Evolutionary conservation across 2,888 invertebrate species (phyloP), one percentile per base, ranked within the genome.

Genomic region (Philopedon plagiatum): DNA sequence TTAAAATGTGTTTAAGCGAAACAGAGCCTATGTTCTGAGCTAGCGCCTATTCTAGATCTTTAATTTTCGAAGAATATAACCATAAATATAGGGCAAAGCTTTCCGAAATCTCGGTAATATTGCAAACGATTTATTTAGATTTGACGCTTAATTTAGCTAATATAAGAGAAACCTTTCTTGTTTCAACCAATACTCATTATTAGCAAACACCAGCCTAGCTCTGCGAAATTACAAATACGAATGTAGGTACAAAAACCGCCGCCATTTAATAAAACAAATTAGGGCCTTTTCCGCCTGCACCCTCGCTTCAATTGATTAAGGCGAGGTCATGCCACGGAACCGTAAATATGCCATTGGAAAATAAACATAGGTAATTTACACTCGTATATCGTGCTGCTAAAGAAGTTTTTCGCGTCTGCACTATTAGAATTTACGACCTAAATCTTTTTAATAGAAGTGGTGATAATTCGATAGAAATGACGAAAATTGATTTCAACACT

Each of bases 311-410:
- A 71, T 66, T 71, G 71, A 71, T 71, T 71, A 71, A 61, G 62
- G 65, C 51, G 61, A 66, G 66, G 71, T 67, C 67, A 72, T 64
- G 73, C 68, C 69, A 69, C 57, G 39, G 32, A 37, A 57, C 63
- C 60, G 68, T 65, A 68, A 73, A 73, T 73, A 73, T 69, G 73
- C 64, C 73, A 69, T 69, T 64, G 69, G 68, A 68, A 60, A 73
- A 64, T 73, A 73, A 72, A 72, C 66, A 72, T 67, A 32, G 56
- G 63, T 72, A 72, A 72, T 72, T 72, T 67, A 72, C 72, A 61
- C 62, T 62, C 39, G 41, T 23, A 19, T 63, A 70, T 63, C 70
- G 67, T 65, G 67, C 49, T 18, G 15, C 51, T n/a, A 57, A 61
- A 67, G 66, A 62, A 49, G 26, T 54, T 56, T 21, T 65, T 41